These are phyloP conservation scores for Scaptomyza flava DNA, from an alignment of 2,888 invertebrate genomes.

Conservation along the genomic window DNA sequence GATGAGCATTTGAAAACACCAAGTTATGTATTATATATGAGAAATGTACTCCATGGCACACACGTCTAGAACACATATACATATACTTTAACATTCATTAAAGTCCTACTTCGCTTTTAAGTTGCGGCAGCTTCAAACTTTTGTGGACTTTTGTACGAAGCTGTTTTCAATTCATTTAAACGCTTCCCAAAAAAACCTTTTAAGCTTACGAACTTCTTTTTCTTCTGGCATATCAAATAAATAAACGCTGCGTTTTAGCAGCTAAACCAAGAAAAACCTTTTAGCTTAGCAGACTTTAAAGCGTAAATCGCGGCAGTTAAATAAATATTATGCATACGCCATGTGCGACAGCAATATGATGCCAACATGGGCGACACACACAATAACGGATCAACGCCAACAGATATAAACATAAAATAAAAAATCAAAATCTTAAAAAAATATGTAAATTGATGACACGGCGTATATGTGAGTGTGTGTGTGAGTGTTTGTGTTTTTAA, in stretches of 20 bases:
- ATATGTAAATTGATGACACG: constrained; percentile 1
- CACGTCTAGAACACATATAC: background rate
- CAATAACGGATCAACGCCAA: constrained; percentile 64
- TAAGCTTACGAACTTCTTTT: constrained; percentile 25
- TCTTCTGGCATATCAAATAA: constrained; percentile 31
- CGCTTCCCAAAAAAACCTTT: constrained; percentile 28
- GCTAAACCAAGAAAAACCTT: constrained; percentile 36
- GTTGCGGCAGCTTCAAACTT: constrained; percentile 5
- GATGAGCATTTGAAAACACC: background rate
- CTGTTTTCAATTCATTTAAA: constrained; percentile 19
- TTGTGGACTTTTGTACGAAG: background rate
- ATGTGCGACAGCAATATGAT: constrained; percentile 22
- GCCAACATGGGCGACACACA: constrained; percentile 22
- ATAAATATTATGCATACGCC: constrained; percentile 69
- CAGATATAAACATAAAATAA: constrained; percentile 42
- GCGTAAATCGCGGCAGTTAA: constrained; percentile 41
- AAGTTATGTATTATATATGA: constrained; percentile 1
- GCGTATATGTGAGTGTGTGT: background rate
- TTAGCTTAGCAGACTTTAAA: constrained; percentile 42
- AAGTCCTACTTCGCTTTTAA: background rate
- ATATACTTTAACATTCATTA: background rate
- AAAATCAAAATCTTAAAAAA: constrained; percentile 30
- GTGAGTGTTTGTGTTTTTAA: constrained; percentile 15
- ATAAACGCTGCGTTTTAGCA: constrained; percentile 15
- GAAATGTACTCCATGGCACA: background rate